These are phyloP conservation scores for Trinectes maculatus DNA, from an alignment of 2,113 vertebrate species.

Conservation along the genomic window DNA sequence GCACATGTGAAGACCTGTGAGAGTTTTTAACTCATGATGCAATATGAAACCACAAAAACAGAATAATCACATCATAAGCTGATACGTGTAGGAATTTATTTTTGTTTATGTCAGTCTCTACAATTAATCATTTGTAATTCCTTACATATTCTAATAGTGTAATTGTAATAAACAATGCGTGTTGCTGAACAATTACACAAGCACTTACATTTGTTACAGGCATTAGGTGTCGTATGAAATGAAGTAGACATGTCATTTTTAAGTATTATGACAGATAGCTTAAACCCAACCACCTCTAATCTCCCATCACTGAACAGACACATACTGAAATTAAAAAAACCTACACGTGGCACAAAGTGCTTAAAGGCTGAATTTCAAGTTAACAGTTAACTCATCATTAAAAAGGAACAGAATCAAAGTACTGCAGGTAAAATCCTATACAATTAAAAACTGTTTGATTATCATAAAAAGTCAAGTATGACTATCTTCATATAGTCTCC, in stretches of 20 bases:
- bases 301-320: no score
- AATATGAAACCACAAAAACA: no score
- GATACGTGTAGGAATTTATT: constrained; percentile 51
- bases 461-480: no score
- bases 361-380: not conserved
- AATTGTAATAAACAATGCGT: constrained; percentile 3
- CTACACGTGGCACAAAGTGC: not conserved
- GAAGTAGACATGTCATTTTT: constrained; percentile 18
- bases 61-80: constrained; percentile 14
- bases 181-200: constrained; percentile 2
- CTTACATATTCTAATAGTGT: no score
- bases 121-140: no score
- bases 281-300: no score
- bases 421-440: not conserved
- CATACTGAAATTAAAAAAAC: not conserved
- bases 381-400: not conserved
- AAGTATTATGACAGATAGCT: no score
- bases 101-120: constrained; percentile 55
- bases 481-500: no score
- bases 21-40: no score
- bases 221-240: constrained; percentile 7
- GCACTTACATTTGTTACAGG: constrained; percentile 15
- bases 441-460: no score
- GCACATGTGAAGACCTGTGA: no score
- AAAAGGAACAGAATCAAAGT: constrained; percentile 28